phyloP scores from a whole-genome alignment of 2,888 invertebrate species.

The Ceriagrion tenellum region DNA sequence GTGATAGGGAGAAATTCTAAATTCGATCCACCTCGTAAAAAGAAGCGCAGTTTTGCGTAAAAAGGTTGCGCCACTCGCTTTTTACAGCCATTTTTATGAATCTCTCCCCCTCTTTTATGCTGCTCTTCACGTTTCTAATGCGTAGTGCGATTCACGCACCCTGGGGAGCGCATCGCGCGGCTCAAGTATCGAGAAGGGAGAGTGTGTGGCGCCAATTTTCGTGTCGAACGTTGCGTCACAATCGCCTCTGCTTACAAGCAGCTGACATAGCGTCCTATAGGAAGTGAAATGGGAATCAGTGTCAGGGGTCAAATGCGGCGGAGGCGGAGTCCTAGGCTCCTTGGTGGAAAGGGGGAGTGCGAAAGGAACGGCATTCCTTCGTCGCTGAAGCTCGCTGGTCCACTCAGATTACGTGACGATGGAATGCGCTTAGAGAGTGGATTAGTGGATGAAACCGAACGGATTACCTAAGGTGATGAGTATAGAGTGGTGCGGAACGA shows the following conservation, averaged over 20 bases:
- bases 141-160: background rate
- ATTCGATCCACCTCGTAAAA: slow-evolving; percentile 24
- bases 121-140: background rate
- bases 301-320: slow-evolving; percentile 2
- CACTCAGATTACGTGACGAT: background rate
- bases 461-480: too few species aligned
- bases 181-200: background rate
- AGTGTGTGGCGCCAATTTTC: background rate
- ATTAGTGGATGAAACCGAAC: background rate
- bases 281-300: slow-evolving; percentile 56
- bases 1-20: background rate
- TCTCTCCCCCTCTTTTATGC: background rate
- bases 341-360: background rate
- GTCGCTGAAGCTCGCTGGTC: background rate
- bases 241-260: background rate
- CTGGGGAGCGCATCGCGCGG: background rate
- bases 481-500: too few species aligned
- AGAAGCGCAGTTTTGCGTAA: background rate
- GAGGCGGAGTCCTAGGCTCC: background rate
- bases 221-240: slow-evolving; percentile 25
- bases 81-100: background rate
- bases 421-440: background rate
- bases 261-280: background rate
- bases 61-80: background rate
- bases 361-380: background rate